Percentiles rank a stretch among this genome's conserved stretches.
These are phyloP conservation scores for Thryonomys swinderianus DNA, from an alignment of 2,113 vertebrate species.

Conservation along the genomic window DNA sequence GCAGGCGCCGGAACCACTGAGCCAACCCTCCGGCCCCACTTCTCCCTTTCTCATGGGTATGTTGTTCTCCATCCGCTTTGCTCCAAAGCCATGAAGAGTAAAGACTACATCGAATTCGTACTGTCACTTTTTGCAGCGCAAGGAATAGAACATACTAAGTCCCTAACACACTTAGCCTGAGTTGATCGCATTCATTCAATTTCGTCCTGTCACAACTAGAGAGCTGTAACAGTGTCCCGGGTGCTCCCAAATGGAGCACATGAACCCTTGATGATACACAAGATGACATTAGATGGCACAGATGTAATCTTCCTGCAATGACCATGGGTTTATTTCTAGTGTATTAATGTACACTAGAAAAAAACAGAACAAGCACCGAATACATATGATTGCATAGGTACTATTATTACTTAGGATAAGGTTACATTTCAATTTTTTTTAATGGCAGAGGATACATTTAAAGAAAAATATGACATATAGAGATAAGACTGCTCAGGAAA, in stretches of 20 bases:
- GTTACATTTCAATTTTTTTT: slow-evolving; percentile 20
- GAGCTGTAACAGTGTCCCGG: neutral
- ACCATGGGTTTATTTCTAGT: neutral
- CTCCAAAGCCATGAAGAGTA: slow-evolving; percentile 9
- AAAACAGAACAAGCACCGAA: neutral
- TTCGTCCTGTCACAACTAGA: neutral
- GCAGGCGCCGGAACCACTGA: no score
- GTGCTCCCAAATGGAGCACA: neutral
- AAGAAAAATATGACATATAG: neutral
- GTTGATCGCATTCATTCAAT: neutral
- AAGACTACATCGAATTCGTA: neutral
- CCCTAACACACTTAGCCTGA: neutral
- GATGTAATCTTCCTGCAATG: neutral
- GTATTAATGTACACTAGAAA: neutral
- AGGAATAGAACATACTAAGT: neutral
- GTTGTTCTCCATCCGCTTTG: neutral
- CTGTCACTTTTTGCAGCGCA: neutral
- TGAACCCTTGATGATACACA: neutral
- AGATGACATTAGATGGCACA: neutral
- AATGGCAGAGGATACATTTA: neutral
- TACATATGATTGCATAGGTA: neutral
- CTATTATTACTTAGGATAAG: neutral
- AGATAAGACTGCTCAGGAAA: neutral
- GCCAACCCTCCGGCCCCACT: no score
- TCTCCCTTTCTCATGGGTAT: neutral